These are phyloP conservation scores for Gouania willdenowi DNA, from an alignment of 2,797 vertebrate genomes.

Conservation along the genomic window DNA sequence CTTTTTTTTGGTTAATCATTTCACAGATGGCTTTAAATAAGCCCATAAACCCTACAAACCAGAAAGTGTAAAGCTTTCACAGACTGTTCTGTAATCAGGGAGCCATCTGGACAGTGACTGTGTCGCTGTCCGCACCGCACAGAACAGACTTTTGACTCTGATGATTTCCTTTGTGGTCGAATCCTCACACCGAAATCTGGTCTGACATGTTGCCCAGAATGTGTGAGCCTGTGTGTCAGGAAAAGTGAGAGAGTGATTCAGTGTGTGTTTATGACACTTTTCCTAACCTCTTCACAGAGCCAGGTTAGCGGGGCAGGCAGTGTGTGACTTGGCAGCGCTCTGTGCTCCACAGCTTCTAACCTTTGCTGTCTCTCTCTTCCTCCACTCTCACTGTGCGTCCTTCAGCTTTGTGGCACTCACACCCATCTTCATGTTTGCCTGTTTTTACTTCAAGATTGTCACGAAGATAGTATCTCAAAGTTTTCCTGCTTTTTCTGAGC, in stretches of 20 bases:
- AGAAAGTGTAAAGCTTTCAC: conserved; percentile 15
- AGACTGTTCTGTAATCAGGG: conserved; percentile 29
- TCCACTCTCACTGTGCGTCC: conserved; percentile 13
- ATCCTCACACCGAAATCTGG: conserved; percentile 62
- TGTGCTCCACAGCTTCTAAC: conserved; percentile 58
- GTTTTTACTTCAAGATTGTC: no score
- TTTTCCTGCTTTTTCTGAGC: no score
- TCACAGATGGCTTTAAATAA: conserved; percentile 22
- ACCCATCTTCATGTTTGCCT: no score
- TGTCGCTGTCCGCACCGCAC: conserved; percentile 44
- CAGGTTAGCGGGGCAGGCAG: conserved; percentile 54
- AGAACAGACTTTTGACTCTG: conserved; percentile 52
- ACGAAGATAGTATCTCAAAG: no score
- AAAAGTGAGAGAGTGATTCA: conserved; percentile 14
- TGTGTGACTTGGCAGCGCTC: conserved; percentile 67
- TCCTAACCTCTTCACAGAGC: conserved; percentile 52
- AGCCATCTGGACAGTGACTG: conserved; percentile 61
- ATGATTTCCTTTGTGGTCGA: conserved; percentile 58
- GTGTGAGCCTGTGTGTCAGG: conserved; percentile 36
- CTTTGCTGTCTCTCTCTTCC: conserved; percentile 39
- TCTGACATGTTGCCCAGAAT: conserved; percentile 58
- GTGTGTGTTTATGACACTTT: conserved; percentile 39
- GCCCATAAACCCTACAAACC: conserved; percentile 18
- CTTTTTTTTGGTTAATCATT: conserved; percentile 6
- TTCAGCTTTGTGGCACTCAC: conserved; percentile 21